phyloP scores from a whole-genome alignment of 1,140 invertebrate genomes.

The Trissolcus basalis region DNA sequence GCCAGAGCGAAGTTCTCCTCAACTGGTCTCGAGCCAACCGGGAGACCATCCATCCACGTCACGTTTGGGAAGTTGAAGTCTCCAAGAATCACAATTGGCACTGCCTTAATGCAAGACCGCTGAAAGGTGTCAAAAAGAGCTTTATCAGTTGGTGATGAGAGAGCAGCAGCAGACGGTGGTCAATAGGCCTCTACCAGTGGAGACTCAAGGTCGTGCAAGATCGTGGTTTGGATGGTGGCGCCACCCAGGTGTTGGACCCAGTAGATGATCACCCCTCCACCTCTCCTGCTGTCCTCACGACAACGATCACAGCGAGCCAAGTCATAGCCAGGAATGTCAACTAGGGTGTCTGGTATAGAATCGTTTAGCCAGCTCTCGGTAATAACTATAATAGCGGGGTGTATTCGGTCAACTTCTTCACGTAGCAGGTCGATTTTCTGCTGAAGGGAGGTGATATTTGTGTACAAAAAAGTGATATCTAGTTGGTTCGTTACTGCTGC shows the following conservation, averaged over 20 bases:
- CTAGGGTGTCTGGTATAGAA: neutral
- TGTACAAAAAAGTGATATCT: neutral
- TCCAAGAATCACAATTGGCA: neutral
- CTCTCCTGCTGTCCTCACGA: neutral
- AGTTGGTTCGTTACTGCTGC: neutral
- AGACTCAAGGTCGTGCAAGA: too few species aligned
- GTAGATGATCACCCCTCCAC: neutral
- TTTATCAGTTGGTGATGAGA: neutral
- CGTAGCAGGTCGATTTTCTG: neutral
- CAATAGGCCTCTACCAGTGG: neutral
- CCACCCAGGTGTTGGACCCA: too few species aligned
- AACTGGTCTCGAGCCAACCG: too few species aligned
- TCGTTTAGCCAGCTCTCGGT: neutral
- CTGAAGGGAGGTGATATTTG: neutral
- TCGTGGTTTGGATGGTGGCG: too few species aligned
- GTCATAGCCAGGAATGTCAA: neutral
- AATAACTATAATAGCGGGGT: neutral
- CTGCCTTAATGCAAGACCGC: too few species aligned
- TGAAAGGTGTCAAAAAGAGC: neutral
- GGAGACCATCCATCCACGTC: neutral
- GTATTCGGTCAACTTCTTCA: neutral
- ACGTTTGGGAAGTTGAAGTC: neutral
- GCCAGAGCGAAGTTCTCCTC: neutral
- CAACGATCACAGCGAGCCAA: neutral
- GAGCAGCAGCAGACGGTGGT: neutral